phyloP scores from a whole-genome alignment of 1,140 invertebrate genomes.

The Telenomus remus region DNA sequence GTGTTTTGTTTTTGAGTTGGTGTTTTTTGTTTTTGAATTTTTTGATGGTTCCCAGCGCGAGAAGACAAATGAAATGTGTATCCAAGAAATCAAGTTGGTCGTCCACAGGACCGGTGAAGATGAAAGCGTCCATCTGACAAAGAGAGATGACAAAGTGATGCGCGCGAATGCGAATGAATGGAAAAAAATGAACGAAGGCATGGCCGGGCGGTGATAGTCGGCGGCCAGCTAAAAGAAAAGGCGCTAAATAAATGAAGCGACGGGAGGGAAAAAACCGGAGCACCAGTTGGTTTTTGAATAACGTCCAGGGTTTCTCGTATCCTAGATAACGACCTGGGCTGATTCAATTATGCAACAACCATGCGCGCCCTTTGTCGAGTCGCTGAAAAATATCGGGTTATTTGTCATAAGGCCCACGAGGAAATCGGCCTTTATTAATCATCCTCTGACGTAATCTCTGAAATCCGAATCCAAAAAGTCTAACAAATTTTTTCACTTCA shows the following conservation, averaged over 20 bases:
- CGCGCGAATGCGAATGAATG: constrained; percentile 46
- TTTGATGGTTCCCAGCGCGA: constrained; percentile 35
- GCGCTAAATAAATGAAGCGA: constrained; percentile 45
- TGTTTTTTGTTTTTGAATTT: too few species aligned
- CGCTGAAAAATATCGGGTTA: constrained; percentile 24
- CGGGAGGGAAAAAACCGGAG: constrained; percentile 39
- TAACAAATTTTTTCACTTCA: too few species aligned
- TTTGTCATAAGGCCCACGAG: constrained; percentile 22
- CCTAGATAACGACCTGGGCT: constrained; percentile 33
- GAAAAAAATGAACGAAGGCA: too few species aligned
- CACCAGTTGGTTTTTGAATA: constrained; percentile 42
- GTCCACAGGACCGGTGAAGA: constrained; percentile 66
- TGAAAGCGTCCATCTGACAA: constrained; percentile 61
- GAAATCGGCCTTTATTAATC: constrained; percentile 24
- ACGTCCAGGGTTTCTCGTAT: constrained; percentile 19
- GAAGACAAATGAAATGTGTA: constrained; percentile 70
- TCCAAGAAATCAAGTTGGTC: constrained; percentile 57
- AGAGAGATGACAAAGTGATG: constrained; percentile 55
- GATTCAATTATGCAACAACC: constrained; percentile 38
- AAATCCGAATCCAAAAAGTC: neutral
- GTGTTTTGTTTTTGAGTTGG: too few species aligned
- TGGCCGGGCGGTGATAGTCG: constrained; percentile 25
- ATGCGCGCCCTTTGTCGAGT: constrained; percentile 10
- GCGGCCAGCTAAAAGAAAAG: constrained; percentile 32
- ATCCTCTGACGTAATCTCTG: neutral